A percentile compares a stretch with the other conserved stretches of the same genome.
These are phyloP conservation scores for Drosophila longiperda DNA, from an alignment of 2,888 invertebrate genomes.

Conservation along the genomic window DNA sequence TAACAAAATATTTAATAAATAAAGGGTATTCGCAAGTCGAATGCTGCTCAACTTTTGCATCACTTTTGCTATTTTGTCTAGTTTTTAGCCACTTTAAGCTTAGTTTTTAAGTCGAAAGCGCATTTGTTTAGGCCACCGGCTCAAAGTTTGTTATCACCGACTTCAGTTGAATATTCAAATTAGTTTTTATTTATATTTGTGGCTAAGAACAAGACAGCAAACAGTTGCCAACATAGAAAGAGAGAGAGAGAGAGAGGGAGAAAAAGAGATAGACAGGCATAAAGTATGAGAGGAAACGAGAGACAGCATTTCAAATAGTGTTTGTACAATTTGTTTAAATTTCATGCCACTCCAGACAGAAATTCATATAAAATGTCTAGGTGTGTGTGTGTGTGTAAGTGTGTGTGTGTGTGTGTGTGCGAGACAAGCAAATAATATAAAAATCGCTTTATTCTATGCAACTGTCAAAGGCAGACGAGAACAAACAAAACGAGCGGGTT, in stretches of 20 bases:
- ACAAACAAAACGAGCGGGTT: slow-evolving; percentile 46
- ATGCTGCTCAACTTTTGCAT: not conserved
- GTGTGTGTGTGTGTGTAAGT: slow-evolving; percentile 8
- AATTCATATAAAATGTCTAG: slow-evolving; percentile 64
- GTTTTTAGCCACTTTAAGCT: slow-evolving; percentile 37
- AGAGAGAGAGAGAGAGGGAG: not conserved
- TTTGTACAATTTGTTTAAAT: slow-evolving; percentile 76
- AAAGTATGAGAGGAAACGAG: not conserved
- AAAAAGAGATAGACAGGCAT: too few species aligned
- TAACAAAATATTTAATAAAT: not conserved
- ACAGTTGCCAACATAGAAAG: slow-evolving; percentile 3
- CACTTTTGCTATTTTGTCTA: not conserved
- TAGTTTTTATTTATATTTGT: slow-evolving; percentile 43
- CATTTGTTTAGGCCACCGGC: slow-evolving; percentile 61
- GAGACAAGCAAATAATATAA: slow-evolving; percentile 57
- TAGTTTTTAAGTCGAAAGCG: slow-evolving; percentile 40
- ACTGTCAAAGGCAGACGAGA: slow-evolving; percentile 60
- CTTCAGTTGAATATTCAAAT: slow-evolving; percentile 71
- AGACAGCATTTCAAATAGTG: slow-evolving; percentile 62
- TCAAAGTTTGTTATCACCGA: slow-evolving; percentile 71
- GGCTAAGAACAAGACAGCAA: slow-evolving; percentile 14
- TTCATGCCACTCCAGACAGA: slow-evolving; percentile 67
- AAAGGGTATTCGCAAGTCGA: slow-evolving; percentile 18
- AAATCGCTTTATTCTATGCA: slow-evolving; percentile 55
- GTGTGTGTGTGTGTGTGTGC: slow-evolving; percentile 24